Evolutionary conservation across 2,113 vertebrate species (phyloP), one percentile per base, ranked within the genome.

Genomic region (Aleadryas rufinucha): DNA sequence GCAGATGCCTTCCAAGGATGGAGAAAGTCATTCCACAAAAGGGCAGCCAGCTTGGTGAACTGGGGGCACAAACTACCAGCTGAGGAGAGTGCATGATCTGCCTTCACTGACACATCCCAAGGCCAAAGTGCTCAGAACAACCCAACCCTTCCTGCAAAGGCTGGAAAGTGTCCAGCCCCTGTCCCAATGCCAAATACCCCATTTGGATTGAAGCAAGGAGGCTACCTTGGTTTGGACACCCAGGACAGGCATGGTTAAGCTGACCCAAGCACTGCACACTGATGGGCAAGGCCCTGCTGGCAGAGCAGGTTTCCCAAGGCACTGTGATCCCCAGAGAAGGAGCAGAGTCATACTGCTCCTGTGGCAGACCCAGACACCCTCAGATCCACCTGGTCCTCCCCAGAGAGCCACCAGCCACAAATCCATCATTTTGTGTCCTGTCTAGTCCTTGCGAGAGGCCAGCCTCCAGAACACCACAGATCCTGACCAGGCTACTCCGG

Each of bases 241-340:
- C 9, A 30, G 49, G 35, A 59, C 26, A 63, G 53, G 61, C 54
- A 69, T 0, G 2, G 47, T 21, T 49, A 31, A 11, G 54, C 37
- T 10, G 39, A 35, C 47, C 9, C 76, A 50, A 68, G 22, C 8
- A 16, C 59, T 39, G 37, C 5, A 3, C 0, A 0, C 37, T 27
- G 30, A 49, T 0, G 1, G 54, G 42, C 11, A 79, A 1, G 4
- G 56, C 35, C 15, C 28, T 1, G 7, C 28, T 50, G n/a, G 30
- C 30, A 52, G 1, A 80, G 57, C 2, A 11, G 10, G 16, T 20
- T 70, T 90, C 49, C 31, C 24, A 33, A 77, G 35, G 41, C 18
- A 84, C 21, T 2, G 2, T 1, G 6, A 88, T 10, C 49, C 45
- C 33, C 28, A 12, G 19, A 56, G 37, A 27, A 81, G 19, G 2